Evolutionary conservation across 2,797 vertebrate species (phyloP), one percentile per base, ranked within the genome.

Genomic region (Vultur gryphus): DNA sequence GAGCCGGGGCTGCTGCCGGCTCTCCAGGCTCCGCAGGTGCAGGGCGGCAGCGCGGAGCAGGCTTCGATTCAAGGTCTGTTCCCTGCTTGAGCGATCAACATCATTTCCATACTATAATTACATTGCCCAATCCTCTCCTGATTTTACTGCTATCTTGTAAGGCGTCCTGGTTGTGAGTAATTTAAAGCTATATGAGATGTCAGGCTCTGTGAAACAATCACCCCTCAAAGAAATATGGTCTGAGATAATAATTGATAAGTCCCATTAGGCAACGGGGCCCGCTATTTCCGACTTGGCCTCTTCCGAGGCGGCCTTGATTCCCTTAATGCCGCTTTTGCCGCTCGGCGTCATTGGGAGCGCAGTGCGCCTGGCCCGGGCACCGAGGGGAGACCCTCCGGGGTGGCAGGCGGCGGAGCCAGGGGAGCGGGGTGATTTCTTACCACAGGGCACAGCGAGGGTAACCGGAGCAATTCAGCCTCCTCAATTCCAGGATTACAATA

Each of bases 91-190:
- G 97, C 97, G 98, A 98, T 98, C 98, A 98, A 98, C 98, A 98
- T 98, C 97, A 99, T 99, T 99, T 99, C 98, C 99, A 99, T 99
- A 99, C 99, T 98, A 98, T 99, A 99, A 99, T 99, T 99, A 99
- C 98, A 99, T 98, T 98, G 98, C 98, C 98, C 98, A 98, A 98
- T 98, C 98, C 98, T 98, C 97, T 98, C 98, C 98, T 98, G 98
- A 98, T 98, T 99, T 99, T 98, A 98, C 98, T 98, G 98, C 98
- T 98, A 98, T 98, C 98, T 98, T 97, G 98, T 98, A 98, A 98
- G 98, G 97, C 97, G 89, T 98, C 98, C 97, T 89, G 92, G 96
- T 97, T 98, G 98, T 98, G 98, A 98, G 98, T 98, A 98, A 98
- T 98, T 98, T 98, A 98, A 98, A 98, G 98, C 98, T 98, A 95